Evolutionary conservation across 2,888 invertebrate species (phyloP).

Genomic region (Dicyrtoma fusca): DNA sequence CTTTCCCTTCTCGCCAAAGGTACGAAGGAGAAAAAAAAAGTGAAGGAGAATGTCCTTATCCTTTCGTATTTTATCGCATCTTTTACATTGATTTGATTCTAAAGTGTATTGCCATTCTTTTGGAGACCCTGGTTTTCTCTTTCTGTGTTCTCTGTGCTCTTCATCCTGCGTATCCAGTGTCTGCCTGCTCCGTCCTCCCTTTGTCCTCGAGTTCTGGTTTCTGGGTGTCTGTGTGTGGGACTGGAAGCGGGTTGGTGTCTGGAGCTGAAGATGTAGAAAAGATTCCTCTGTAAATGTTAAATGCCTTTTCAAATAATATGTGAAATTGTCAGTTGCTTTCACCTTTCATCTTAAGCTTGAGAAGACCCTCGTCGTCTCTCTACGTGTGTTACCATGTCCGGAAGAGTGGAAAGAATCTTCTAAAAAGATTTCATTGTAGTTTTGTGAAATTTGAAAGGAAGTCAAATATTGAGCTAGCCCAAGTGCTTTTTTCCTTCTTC

Average conservation of each 20-base stretch:
- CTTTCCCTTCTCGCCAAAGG: no score
- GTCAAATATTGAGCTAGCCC: slow-evolving; percentile 14
- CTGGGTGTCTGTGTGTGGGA: not conserved
- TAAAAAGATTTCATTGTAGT: slow-evolving; percentile 1
- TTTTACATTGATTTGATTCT: slow-evolving; percentile 2
- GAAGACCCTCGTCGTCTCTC: no score
- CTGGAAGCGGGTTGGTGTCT: not conserved
- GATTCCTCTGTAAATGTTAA: slow-evolving; percentile 5
- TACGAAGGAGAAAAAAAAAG: not conserved
- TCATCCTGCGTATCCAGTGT: not conserved
- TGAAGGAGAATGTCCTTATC: not conserved
- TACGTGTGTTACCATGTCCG: no score
- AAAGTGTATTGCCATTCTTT: not conserved
- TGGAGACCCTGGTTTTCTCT: not conserved
- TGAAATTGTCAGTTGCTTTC: slow-evolving; percentile 5
- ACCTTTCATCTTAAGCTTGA: no score
- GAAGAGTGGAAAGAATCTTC: not conserved
- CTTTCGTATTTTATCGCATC: not conserved
- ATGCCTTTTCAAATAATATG: not conserved
- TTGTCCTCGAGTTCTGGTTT: no score
- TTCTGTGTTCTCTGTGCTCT: slow-evolving; percentile 1
- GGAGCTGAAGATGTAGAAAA: not conserved
- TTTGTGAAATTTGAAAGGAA: not conserved
- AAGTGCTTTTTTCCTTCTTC: no score
- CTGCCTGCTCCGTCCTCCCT: no score